phyloP scores from a whole-genome alignment of 2,797 vertebrate genomes.

The Chelidonichthys spinosus region DNA sequence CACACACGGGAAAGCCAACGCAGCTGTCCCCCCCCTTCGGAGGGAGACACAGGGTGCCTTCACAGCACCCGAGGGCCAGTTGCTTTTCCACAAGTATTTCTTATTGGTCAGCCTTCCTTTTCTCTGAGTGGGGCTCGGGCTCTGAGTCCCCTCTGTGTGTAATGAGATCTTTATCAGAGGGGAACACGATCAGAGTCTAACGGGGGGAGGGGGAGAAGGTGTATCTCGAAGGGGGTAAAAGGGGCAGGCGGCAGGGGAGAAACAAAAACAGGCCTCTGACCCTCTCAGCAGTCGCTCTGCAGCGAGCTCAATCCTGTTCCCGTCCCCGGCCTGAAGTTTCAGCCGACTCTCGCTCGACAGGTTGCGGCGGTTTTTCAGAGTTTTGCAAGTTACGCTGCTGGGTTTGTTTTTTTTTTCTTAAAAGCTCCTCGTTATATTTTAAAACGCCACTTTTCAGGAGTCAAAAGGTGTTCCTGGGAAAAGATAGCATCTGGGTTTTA shows the following conservation, averaged over 20 bases:
- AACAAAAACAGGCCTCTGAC: constrained; percentile 74
- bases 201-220: constrained; percentile 65
- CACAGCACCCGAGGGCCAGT: constrained; percentile 72
- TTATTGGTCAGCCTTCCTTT: constrained; percentile 64
- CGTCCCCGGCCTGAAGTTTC: constrained; percentile 38
- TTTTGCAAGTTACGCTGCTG: constrained; percentile 18
- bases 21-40: constrained; percentile 74
- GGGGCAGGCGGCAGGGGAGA: constrained; percentile 46
- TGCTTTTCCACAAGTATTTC: constrained; percentile 73
- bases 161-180: constrained; percentile 85
- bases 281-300: constrained; percentile 54
- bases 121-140: constrained; percentile 74
- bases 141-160: constrained; percentile 81
- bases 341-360: constrained; percentile 66
- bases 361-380: constrained; percentile 62
- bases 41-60: constrained; percentile 74
- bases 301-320: constrained; percentile 49
- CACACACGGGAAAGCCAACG: constrained; percentile 66
- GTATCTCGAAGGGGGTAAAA: constrained; percentile 45
- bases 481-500: constrained; percentile 30
- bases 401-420: constrained; percentile 24
- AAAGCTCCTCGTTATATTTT: constrained; percentile 33
- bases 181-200: constrained; percentile 79
- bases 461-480: constrained; percentile 32
- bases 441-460: constrained; percentile 40